Evolutionary conservation across 2,797 vertebrate species (phyloP), one percentile per base, ranked within the genome.

Genomic region (Enteromius paludinosus): DNA sequence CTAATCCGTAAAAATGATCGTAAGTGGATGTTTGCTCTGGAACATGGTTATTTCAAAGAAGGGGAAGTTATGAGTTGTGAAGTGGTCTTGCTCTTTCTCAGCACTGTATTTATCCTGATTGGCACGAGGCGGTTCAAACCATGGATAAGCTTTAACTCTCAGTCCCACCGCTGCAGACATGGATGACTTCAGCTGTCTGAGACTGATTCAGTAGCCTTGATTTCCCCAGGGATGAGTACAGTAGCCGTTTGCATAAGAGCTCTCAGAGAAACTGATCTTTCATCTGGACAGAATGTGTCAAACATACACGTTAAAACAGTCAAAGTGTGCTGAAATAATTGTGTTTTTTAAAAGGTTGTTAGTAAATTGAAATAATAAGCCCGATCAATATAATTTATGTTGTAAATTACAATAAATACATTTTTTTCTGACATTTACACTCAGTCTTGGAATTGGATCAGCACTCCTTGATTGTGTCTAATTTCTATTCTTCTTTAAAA

Each of bases 151-250:
- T 85, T 76, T 49, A 71, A 79, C 61, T 81, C 56, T 83, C 80
- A 81, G 82, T 81, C 75, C 68, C 66, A 43, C 61, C 82, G 83
- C 64, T 70, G 81, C 65, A 78, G 74, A 85, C 86, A 87, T 84
- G 84, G 84, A 86, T 86, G 86, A 86, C 78, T 85, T 85, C 59
- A 83, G 81, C 65, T 83, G 66, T 86, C 82, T 86, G 83, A 81
- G 83, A 82, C 78, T 69, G 83, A 83, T 87, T 88, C 81, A 87
- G 78, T 86, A 87, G 85, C 49, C 75, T 77, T 89, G 86, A 89
- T 87, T 89, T 87, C 85, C 83, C 78, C 35, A 5, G 77, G 76
- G 87, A 85, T 15, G 61, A 79, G 38, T 75, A 83, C 80, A 83
- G 78, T 84, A 83, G 47, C 33, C 52, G 78, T 76, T 66, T 81